Conservation (phyloP, 2,113 vertebrate genomes). For the Urocynchramus pylzowi region DNA sequence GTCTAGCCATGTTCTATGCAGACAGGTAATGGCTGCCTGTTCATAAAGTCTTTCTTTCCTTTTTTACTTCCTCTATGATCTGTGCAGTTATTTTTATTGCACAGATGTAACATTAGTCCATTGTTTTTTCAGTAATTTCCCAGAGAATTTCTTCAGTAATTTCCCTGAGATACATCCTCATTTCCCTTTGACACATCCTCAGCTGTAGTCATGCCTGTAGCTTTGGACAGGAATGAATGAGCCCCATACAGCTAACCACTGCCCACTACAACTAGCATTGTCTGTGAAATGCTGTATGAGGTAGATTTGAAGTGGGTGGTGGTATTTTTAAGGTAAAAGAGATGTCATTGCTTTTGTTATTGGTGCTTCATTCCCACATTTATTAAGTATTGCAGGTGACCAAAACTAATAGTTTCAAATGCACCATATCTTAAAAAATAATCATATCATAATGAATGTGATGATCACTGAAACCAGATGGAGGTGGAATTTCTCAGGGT, state of each 20-base stretch:
- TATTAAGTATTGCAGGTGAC: not conserved
- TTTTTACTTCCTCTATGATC: not conserved
- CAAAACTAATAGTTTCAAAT: not conserved
- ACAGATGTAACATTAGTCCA: not conserved
- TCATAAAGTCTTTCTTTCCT: not conserved
- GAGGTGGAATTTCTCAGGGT: not conserved
- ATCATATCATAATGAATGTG: not conserved
- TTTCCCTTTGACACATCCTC: constrained; percentile 3
- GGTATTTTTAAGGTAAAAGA: not conserved
- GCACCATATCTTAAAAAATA: not conserved
- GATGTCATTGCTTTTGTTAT: not conserved
- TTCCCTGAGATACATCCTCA: not conserved
- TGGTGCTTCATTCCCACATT: not conserved
- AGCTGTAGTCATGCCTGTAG: not conserved
- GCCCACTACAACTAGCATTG: not conserved
- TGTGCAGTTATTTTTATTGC: not conserved
- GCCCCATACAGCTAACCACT: not conserved
- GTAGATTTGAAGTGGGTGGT: not conserved
- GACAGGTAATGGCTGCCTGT: not conserved
- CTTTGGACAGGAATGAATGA: not conserved
- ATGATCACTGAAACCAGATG: not conserved
- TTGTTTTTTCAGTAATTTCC: not conserved
- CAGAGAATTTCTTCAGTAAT: constrained; percentile 5
- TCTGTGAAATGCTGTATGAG: not conserved
- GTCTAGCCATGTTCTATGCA: not conserved